These are phyloP conservation scores for Baronia brevicornis DNA, from an alignment of 2,888 invertebrate species.

Conservation along the genomic window DNA sequence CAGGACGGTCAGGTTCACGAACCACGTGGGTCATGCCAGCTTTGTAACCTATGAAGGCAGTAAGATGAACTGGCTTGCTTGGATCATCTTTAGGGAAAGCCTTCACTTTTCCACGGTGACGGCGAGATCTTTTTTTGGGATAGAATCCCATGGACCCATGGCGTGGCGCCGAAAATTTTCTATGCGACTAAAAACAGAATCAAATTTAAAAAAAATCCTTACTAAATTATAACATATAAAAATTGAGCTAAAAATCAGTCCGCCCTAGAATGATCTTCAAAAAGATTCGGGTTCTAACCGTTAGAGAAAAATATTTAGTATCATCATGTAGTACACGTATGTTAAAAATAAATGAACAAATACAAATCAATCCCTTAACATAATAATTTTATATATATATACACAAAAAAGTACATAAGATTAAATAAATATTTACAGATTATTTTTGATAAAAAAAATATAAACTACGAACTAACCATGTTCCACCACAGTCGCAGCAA, in stretches of 20 bases:
- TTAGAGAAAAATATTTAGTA: constrained; percentile 74
- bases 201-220: constrained; percentile 3
- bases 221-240: neutral
- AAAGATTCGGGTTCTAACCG: constrained; percentile 81
- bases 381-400: constrained; percentile 9
- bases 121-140: constrained; percentile 96
- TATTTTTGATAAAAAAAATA: constrained; percentile 14
- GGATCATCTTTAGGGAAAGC: constrained; percentile 99
- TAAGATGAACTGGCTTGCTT: constrained; percentile 96
- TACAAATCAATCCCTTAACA: no score
- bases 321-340: no score
- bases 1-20: constrained; percentile 98
- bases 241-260: constrained; percentile 71
- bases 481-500: constrained; percentile 53
- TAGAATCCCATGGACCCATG: constrained; percentile 99
- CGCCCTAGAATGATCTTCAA: constrained; percentile 86
- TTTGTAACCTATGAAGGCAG: constrained; percentile 98
- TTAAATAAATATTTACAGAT: constrained; percentile 17
- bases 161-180: constrained; percentile 99
- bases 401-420: constrained; percentile 1
- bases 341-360: no score
- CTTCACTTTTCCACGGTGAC: constrained; percentile 99
- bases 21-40: constrained; percentile 99
- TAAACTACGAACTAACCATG: constrained; percentile 39
- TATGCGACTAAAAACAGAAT: constrained; percentile 89